phyloP scores from a whole-genome alignment of 1,140 invertebrate species.

The Trypoxylus dichotomus region DNA sequence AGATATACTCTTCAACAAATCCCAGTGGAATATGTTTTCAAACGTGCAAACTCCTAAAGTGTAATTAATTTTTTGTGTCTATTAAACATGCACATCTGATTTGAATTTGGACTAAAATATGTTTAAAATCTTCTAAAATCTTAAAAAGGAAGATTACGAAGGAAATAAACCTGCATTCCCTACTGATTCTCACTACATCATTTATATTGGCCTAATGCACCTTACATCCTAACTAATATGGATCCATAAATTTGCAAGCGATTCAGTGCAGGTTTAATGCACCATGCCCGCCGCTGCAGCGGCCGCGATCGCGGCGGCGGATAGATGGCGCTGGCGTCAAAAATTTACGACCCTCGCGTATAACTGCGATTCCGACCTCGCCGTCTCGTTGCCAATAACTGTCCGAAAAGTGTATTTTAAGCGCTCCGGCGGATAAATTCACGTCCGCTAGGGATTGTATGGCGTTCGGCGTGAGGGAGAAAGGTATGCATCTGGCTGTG shows the following conservation, averaged over 20 bases:
- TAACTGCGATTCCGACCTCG: background rate
- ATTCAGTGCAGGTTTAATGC: background rate
- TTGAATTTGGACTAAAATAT: no score
- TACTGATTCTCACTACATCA: no score
- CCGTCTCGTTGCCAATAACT: background rate
- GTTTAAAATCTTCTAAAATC: no score
- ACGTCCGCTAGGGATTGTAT: background rate
- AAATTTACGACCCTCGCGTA: background rate
- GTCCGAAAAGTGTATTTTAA: background rate
- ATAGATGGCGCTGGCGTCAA: background rate
- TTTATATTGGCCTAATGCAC: no score
- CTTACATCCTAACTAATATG: background rate
- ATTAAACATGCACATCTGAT: no score
- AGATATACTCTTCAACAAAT: no score
- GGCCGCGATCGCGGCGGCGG: background rate
- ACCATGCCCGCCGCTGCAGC: background rate
- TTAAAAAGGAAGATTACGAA: no score
- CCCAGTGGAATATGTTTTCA: no score
- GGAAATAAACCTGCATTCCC: no score
- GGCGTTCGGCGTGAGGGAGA: background rate
- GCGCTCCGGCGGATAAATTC: background rate
- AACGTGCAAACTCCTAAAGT: no score
- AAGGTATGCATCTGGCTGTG: no score
- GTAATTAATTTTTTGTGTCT: no score
- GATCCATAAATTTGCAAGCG: background rate